phyloP scores from a whole-genome alignment of 2,888 invertebrate genomes.

The Apodemia mormo region DNA sequence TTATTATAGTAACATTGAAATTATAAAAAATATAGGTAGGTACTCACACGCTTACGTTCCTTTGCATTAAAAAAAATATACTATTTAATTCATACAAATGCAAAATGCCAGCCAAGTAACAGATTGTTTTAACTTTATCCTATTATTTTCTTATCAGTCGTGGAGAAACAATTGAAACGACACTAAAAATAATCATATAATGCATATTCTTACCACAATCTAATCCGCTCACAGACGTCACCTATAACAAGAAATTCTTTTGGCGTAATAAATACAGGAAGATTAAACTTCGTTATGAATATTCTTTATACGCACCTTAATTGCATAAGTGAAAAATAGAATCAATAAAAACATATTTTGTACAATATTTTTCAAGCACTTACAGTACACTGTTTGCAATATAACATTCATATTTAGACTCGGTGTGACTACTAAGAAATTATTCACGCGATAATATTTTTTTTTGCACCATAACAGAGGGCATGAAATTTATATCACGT shows the following conservation, averaged over 20 bases:
- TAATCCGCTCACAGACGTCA: slow-evolving; percentile 43
- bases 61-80: no score
- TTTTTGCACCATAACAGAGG: slow-evolving; percentile 4
- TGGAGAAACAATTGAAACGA: background rate
- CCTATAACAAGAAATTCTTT: slow-evolving; percentile 49
- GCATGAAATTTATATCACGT: background rate
- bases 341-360: slow-evolving; percentile 29
- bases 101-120: background rate
- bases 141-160: slow-evolving; percentile 13
- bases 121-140: background rate
- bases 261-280: background rate
- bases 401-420: slow-evolving; percentile 52
- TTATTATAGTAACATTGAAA: no score
- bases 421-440: slow-evolving; percentile 46
- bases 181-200: background rate
- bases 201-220: slow-evolving; percentile 54
- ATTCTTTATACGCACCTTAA: slow-evolving; percentile 51
- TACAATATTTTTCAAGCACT: slow-evolving; percentile 45
- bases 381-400: slow-evolving; percentile 47
- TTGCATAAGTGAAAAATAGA: slow-evolving; percentile 26
- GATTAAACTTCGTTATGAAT: background rate
- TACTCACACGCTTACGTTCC: no score
- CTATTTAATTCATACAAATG: background rate
- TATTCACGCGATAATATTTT: slow-evolving; percentile 66
- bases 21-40: no score